phyloP scores from a whole-genome alignment of 2,113 vertebrate species.

The Pholis gunnellus region DNA sequence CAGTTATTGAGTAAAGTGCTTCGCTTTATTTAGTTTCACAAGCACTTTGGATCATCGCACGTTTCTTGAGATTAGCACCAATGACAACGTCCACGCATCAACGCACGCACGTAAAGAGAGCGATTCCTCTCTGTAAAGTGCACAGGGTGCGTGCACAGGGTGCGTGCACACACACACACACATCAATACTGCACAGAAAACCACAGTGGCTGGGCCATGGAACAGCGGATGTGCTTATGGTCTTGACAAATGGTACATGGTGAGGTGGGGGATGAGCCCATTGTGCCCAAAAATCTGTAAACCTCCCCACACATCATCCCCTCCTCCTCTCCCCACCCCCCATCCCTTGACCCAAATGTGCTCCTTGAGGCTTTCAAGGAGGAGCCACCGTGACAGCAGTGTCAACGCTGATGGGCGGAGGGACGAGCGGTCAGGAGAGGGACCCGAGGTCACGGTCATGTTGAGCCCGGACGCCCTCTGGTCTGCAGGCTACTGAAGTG shows the following conservation, averaged over 20 bases:
- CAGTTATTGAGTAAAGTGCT: conserved; percentile 76
- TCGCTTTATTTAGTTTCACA: conserved; percentile 73
- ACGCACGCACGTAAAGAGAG: conserved; percentile 77
- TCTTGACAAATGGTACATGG: conserved; percentile 77
- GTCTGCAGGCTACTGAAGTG: conserved; percentile 97
- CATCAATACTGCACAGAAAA: conserved; percentile 75
- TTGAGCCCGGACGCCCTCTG: conserved; percentile 86
- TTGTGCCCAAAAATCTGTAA: conserved; percentile 62
- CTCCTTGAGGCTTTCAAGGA: conserved; percentile 46
- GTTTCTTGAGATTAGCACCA: conserved; percentile 78
- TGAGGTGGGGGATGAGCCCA: conserved; percentile 59
- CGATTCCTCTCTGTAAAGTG: conserved; percentile 76
- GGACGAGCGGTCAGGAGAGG: conserved; percentile 83
- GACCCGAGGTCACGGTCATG: conserved; percentile 74
- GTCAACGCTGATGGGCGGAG: conserved; percentile 64
- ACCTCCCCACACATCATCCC: conserved; percentile 63
- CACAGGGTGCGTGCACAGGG: conserved; percentile 71
- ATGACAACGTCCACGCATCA: conserved; percentile 78
- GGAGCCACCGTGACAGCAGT: conserved; percentile 38
- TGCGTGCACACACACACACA: conserved; percentile 57
- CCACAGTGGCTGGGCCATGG: conserved; percentile 80
- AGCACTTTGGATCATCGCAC: conserved; percentile 79
- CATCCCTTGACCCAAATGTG: conserved; percentile 24
- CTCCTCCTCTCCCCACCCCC: background rate
- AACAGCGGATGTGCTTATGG: conserved; percentile 80